These are phyloP conservation scores for Apteryx owenii DNA, from an alignment of 2,113 vertebrate species.

Conservation along the genomic window DNA sequence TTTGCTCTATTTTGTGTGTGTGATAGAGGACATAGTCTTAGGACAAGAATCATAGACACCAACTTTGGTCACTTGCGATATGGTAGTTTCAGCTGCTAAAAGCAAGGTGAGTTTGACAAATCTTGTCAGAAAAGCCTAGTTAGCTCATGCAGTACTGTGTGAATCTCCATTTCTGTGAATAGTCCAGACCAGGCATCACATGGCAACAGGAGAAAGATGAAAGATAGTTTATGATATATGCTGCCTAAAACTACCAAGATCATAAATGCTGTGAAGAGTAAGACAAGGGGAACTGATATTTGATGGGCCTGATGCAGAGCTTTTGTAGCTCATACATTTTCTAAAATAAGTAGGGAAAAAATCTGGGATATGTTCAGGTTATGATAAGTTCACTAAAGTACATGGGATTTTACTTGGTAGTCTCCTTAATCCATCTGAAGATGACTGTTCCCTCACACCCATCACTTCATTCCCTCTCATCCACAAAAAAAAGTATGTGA, in stretches of 20 bases:
- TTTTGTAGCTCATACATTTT: neutral
- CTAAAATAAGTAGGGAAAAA: neutral
- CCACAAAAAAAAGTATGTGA: neutral
- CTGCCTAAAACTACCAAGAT: neutral
- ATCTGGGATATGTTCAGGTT: neutral
- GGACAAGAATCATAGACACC: too few species aligned
- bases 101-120: neutral
- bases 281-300: neutral
- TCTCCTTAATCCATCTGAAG: neutral
- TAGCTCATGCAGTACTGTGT: neutral
- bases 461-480: neutral
- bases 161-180: rapidly evolving
- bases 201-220: neutral
- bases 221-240: neutral
- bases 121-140: neutral
- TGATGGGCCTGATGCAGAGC: neutral
- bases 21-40: too few species aligned
- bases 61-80: neutral
- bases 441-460: neutral
- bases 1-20: too few species aligned
- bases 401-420: neutral
- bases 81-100: neutral
- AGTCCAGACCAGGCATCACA: neutral
- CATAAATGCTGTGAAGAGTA: neutral
- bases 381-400: neutral